phyloP scores from a whole-genome alignment of 92 coral and sea anemone species.

The Phenganax marumi region DNA sequence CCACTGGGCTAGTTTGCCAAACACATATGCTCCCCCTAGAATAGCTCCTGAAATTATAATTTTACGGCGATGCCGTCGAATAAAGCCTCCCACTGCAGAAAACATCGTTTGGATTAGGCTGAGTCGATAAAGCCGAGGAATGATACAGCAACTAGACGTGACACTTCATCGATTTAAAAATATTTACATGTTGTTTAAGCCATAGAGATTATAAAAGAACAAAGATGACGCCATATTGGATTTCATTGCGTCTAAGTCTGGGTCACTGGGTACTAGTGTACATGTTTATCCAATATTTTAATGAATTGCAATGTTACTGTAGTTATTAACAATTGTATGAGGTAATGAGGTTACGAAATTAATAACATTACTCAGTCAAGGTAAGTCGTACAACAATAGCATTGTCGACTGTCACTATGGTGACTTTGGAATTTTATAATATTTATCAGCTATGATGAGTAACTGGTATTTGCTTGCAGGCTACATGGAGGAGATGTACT shows the following conservation, averaged over 20 bases:
- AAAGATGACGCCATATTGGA: constrained; percentile 10
- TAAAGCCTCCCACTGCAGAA: constrained; percentile 75
- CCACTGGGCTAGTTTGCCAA: constrained; percentile 79
- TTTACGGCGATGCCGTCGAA: constrained; percentile 87
- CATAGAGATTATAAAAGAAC: too few species aligned
- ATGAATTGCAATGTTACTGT: background rate
- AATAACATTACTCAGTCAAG: too few species aligned
- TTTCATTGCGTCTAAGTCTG: background rate
- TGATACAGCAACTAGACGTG: background rate
- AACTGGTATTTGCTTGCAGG: background rate
- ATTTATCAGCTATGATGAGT: background rate
- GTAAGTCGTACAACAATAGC: too few species aligned
- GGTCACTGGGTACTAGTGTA: background rate
- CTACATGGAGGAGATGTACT: background rate
- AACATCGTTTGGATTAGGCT: constrained; percentile 59
- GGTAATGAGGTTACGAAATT: constrained; percentile 20
- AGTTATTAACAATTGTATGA: too few species aligned
- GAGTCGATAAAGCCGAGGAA: background rate
- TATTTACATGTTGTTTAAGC: background rate
- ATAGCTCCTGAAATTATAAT: constrained; percentile 75
- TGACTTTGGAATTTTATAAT: too few species aligned
- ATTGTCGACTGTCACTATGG: too few species aligned
- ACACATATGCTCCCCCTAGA: constrained; percentile 68
- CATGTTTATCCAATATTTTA: too few species aligned
- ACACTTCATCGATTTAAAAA: background rate